A percentile compares a stretch with the other conserved stretches of the same genome.
These are phyloP conservation scores for Imbricaverruca yamaguchii DNA, from an alignment of 2,888 invertebrate genomes.

Conservation along the genomic window DNA sequence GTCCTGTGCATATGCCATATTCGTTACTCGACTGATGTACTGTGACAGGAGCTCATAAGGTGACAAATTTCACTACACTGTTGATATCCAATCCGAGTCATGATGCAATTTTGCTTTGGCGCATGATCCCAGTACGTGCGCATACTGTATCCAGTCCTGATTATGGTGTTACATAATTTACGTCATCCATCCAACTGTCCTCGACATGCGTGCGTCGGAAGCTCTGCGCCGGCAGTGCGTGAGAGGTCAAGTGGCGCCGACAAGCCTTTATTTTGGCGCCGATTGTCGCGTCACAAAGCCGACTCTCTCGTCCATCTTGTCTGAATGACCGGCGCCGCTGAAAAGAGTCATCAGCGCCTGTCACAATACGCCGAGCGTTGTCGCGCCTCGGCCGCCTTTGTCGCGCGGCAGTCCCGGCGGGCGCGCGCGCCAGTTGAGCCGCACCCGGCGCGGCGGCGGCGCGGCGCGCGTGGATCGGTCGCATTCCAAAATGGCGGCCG, in stretches of 20 bases:
- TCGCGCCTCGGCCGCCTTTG: not conserved
- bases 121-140: not conserved
- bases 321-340: not conserved
- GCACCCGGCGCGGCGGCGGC: not conserved
- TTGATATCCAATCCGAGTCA: not conserved
- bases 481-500: slow-evolving; percentile 8
- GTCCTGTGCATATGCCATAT: no score
- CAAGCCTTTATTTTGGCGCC: not conserved
- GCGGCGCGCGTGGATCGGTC: not conserved
- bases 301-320: not conserved
- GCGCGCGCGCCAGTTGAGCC: not conserved
- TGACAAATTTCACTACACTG: not conserved
- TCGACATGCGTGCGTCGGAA: not conserved
- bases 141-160: not conserved
- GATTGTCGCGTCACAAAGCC: not conserved
- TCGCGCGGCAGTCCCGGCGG: not conserved
- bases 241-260: not conserved
- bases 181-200: not conserved
- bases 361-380: not conserved
- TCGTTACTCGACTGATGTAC: no score
- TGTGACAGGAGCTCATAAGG: no score
- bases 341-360: not conserved
- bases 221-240: not conserved
- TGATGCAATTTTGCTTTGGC: not conserved
- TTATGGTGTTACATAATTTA: not conserved